Conservation (phyloP, 2,888 invertebrate species). For the Smittia aterrima region DNA sequence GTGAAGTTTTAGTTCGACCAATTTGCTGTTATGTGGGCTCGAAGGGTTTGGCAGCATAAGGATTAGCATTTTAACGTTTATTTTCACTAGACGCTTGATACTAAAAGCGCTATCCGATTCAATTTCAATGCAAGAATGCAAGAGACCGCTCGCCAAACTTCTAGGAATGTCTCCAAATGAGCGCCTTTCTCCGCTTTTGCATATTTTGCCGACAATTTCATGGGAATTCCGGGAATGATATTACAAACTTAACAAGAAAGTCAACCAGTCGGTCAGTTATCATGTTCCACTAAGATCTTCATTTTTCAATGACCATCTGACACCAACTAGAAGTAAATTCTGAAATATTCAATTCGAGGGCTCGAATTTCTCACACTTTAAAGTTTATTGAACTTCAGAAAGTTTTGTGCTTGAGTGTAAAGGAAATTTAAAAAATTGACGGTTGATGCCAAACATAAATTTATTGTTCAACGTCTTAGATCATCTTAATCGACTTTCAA, state of each 20-base stretch:
- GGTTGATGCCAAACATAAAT: no score
- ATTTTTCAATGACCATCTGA: no score
- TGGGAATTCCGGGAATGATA: not conserved
- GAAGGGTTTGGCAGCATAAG: not conserved
- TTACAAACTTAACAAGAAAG: not conserved
- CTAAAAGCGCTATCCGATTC: not conserved
- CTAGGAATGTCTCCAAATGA: not conserved
- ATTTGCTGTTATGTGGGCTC: conserved; percentile 4
- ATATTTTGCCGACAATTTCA: not conserved
- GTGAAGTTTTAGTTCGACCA: not conserved
- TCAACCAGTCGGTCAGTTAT: not conserved
- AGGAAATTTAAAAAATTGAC: no score
- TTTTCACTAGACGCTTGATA: not conserved
- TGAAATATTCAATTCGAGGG: no score
- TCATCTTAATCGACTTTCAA: no score
- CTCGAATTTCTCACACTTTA: no score
- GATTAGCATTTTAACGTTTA: not conserved
- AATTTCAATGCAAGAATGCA: not conserved
- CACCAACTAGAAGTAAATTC: no score
- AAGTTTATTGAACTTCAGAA: no score
- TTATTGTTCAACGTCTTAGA: no score
- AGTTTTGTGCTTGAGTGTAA: no score
- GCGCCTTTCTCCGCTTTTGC: no score
- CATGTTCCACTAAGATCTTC: not conserved
- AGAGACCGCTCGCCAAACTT: not conserved